Evolutionary conservation across 2,113 vertebrate species (phyloP), one percentile per base, ranked within the genome.

Genomic region (Piaya cayana): DNA sequence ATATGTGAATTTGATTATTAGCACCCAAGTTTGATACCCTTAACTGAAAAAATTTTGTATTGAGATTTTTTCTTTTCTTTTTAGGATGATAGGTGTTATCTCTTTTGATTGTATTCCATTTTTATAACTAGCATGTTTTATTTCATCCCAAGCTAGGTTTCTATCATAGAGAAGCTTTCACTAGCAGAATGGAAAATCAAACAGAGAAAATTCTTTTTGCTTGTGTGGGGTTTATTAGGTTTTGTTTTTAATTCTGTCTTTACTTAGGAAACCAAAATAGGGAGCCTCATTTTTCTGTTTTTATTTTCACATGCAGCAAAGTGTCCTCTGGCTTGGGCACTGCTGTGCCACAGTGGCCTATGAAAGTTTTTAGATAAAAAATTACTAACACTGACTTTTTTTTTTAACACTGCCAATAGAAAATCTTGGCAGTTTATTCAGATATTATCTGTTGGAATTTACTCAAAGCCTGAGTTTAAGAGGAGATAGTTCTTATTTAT

Each of bases 401-500:
- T 90, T 29, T 30, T 93, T 43, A 56, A 70, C 56, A 39, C 30
- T 60, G n/a, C 43, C n/a, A 9, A 45, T 64, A 78, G 60, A 90
- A 91, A 79, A 82, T 92, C 80, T 92, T 88, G 86, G 90, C 85
- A 93, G 47, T 84, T 94, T 81, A 78, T 90, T 90, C 64, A 81
- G 72, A 58, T 90, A 39, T 86, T 95, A 90, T 96, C 93, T 95
- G 72, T 75, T 93, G 92, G 87, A 94, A 93, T 88, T 86, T 82
- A 64, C 67, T 95, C 79, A 94, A 94, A 84, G 37, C 30, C 49
- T 42, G 42, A 92, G 52, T 53, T 91, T 49, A 22, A 49, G 74
- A 87, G 87, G 74, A 89, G 84, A 69, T 91, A 83, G 60, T 88
- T 91, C 93, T 95, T 93, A 95, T 95, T 95, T 95, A 88, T 95